Evolutionary conservation across 2,113 vertebrate species (phyloP).

Genomic region (Lepidothrix coronata): DNA sequence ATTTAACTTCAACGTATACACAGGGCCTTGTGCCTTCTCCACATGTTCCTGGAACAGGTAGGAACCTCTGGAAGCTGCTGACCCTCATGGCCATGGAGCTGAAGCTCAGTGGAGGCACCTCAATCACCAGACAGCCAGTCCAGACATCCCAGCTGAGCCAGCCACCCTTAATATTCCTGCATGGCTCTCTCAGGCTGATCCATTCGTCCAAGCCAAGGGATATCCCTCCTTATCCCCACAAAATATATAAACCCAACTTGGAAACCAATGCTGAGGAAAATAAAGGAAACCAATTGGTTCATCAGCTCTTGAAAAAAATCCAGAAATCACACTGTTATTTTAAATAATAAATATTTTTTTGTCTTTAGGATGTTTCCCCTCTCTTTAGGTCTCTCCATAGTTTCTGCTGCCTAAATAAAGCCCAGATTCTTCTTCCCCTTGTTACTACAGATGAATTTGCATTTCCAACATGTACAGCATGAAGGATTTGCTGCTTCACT

Average conservation of each 20-base stretch:
- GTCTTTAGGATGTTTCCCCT: background rate
- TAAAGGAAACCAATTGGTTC: background rate
- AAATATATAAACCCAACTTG: background rate
- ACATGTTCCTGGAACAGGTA: accelerated
- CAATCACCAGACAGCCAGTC: background rate
- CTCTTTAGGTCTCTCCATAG: background rate
- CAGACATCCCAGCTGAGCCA: slow-evolving; percentile 8
- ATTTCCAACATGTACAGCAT: background rate
- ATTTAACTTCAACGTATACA: background rate
- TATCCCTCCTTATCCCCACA: background rate
- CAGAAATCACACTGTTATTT: background rate
- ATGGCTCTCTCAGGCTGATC: background rate
- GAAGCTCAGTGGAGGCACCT: background rate
- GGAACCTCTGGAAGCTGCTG: background rate
- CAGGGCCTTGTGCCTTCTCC: background rate
- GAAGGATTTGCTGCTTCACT: background rate
- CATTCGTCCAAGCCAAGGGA: background rate
- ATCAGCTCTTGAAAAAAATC: background rate
- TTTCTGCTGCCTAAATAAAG: background rate
- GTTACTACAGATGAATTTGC: background rate
- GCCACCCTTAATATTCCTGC: background rate
- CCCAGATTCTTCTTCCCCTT: background rate
- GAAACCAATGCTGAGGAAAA: background rate
- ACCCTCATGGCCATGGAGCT: background rate
- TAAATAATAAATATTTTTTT: background rate